These are phyloP conservation scores for Heterodera filipjevi DNA, from an alignment of 2,888 invertebrate genomes.

Conservation along the genomic window DNA sequence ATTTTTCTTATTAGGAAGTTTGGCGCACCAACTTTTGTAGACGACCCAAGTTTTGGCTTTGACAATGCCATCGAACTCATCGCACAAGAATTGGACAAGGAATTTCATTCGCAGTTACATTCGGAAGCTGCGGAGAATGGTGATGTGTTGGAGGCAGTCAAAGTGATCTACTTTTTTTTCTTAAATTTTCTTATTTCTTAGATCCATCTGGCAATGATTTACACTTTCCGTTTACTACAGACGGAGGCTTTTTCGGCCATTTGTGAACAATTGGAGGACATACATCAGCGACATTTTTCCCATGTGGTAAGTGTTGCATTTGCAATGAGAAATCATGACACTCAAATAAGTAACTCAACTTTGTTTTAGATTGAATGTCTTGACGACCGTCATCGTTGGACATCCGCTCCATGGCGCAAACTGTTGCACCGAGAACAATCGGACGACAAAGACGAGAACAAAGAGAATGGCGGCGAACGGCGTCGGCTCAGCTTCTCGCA, in stretches of 20 bases:
- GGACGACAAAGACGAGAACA: background rate
- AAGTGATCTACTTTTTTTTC: background rate
- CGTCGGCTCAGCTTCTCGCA: background rate
- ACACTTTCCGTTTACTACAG: slow-evolving; percentile 15
- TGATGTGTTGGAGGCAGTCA: background rate
- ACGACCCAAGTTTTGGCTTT: background rate
- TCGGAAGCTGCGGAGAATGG: background rate
- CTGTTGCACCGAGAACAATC: background rate
- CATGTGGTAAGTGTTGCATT: background rate
- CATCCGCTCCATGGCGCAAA: background rate
- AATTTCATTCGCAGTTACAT: background rate
- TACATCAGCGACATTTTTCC: background rate
- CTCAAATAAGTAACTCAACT: background rate
- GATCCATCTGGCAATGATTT: background rate
- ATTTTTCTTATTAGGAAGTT: background rate
- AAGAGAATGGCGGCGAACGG: slow-evolving; percentile 7
- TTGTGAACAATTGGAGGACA: background rate
- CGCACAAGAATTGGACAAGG: background rate
- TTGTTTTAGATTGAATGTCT: background rate
- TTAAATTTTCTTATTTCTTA: background rate
- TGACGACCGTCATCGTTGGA: background rate
- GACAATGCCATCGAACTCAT: background rate
- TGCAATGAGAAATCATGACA: background rate
- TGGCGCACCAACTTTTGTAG: background rate
- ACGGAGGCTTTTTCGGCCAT: slow-evolving; percentile 1